phyloP scores from a whole-genome alignment of 2,797 vertebrate genomes.

The Syndactyla subalaris region DNA sequence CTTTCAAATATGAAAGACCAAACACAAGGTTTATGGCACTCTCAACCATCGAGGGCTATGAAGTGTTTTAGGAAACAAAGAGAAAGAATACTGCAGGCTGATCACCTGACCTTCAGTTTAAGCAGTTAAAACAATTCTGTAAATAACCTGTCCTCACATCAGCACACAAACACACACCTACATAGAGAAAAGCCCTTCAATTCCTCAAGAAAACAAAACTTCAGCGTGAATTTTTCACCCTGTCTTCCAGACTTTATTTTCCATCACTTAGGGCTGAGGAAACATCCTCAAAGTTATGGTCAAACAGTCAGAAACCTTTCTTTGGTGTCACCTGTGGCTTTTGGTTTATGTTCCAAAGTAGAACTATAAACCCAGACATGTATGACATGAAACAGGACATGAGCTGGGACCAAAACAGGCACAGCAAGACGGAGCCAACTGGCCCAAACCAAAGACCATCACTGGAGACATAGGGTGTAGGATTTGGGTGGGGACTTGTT shows the following conservation, averaged over 20 bases:
- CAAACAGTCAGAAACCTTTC: neutral
- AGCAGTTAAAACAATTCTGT: neutral
- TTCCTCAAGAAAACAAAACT: neutral
- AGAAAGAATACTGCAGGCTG: neutral
- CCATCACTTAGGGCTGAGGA: neutral
- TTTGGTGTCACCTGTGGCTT: neutral
- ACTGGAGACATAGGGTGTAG: neutral
- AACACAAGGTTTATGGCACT: neutral
- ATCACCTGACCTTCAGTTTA: neutral
- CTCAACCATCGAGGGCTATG: neutral
- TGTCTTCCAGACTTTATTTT: neutral
- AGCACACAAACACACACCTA: neutral
- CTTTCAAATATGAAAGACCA: neutral
- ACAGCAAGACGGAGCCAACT: neutral
- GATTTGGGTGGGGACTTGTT: neutral
- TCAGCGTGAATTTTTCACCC: neutral
- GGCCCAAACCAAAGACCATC: neutral
- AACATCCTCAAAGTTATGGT: neutral
- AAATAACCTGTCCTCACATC: neutral
- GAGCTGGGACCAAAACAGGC: neutral
- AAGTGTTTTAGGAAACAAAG: neutral
- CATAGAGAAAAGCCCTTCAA: neutral
- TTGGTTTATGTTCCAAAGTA: neutral
- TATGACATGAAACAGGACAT: fast-evolving
- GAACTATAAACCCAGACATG: neutral